Conservation (phyloP, 2,888 invertebrate genomes). For the Carterocephalus palaemon region DNA sequence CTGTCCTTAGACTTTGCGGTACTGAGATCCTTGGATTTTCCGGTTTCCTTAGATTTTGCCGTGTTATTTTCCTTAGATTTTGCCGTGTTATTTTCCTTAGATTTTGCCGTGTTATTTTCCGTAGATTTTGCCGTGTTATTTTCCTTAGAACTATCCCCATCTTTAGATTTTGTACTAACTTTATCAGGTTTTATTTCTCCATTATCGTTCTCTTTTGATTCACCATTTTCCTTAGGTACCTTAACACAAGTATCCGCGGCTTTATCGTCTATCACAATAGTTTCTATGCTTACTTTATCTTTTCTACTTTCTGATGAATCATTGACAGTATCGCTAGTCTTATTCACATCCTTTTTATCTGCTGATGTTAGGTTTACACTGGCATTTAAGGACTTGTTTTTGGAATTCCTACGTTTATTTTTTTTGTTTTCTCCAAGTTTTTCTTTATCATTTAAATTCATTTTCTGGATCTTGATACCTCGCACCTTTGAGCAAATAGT, state of each 20-base stretch:
- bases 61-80: conserved; percentile 10
- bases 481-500: conserved; percentile 23
- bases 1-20: conserved; percentile 11
- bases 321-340: conserved; percentile 15
- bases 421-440: conserved; percentile 36
- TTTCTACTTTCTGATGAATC: neutral
- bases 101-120: neutral
- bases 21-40: conserved; percentile 20
- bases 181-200: conserved; percentile 10
- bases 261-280: conserved; percentile 2
- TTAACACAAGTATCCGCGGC: neutral
- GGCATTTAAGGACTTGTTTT: conserved; percentile 46
- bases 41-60: conserved; percentile 30
- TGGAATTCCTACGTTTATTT: conserved; percentile 47
- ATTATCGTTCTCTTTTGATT: neutral
- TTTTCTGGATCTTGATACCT: conserved; percentile 28
- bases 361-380: conserved; percentile 30
- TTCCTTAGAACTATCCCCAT: conserved; percentile 25
- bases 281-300: neutral
- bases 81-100: conserved; percentile 1
- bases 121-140: conserved; percentile 3
- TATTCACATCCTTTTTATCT: conserved; percentile 33
- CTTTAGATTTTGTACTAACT: conserved; percentile 26
- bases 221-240: conserved; percentile 1
- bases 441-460: conserved; percentile 33